Percentiles rank a stretch among this genome's conserved stretches.
phyloP scores from a whole-genome alignment of 2,797 vertebrate species.

The Cyprinodon diabolis region DNA sequence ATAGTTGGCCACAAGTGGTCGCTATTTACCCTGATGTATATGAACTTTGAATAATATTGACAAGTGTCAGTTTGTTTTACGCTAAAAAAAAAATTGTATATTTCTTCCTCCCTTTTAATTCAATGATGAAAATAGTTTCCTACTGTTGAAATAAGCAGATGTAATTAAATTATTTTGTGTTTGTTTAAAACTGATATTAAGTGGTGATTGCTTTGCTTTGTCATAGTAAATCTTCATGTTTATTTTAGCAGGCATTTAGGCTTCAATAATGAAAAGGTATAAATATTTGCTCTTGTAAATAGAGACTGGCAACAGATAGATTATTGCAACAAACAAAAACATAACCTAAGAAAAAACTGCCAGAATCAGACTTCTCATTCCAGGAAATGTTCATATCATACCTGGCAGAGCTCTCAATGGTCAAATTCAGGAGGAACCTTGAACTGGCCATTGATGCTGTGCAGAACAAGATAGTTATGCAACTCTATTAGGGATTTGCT shows the following conservation, averaged over 20 bases:
- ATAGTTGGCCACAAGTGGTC: slow-evolving; percentile 45
- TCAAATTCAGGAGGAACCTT: neutral
- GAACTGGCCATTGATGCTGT: neutral
- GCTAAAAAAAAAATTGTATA: neutral
- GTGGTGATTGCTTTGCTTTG: neutral
- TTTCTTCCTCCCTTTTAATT: neutral
- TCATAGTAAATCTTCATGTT: neutral
- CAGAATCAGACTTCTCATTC: neutral
- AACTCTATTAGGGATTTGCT: too few relatives aligned
- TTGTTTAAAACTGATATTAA: neutral
- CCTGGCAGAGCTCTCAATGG: neutral
- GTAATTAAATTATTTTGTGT: neutral
- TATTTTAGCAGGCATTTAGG: neutral
- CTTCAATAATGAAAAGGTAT: neutral
- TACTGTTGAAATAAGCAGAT: neutral
- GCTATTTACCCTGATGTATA: slow-evolving; percentile 31
- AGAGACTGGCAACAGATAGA: neutral
- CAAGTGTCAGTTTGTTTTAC: neutral
- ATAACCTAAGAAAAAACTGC: neutral
- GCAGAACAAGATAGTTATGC: neutral
- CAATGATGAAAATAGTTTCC: neutral
- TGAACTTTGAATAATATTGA: neutral
- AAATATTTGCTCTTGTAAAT: neutral
- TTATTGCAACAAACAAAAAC: neutral
- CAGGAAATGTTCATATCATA: neutral